Conservation (phyloP, 2,797 vertebrate species). For the Heliangelus exortis region DNA sequence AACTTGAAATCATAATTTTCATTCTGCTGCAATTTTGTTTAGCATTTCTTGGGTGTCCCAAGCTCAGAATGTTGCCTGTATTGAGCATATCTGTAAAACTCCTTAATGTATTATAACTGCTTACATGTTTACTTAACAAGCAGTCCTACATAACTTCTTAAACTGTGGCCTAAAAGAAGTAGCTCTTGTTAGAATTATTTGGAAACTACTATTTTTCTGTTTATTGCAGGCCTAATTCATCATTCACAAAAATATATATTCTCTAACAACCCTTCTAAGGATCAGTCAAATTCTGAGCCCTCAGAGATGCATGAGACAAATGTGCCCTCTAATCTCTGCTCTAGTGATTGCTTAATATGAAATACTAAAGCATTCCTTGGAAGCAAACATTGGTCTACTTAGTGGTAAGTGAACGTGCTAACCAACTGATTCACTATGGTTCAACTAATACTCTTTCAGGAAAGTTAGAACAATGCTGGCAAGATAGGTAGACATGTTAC, state of each 20-base stretch:
- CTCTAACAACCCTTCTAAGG: not conserved
- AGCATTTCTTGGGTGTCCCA: rapidly evolving
- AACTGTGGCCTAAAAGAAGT: not conserved
- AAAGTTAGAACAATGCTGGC: not conserved
- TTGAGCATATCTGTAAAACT: not conserved
- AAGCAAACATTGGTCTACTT: not conserved
- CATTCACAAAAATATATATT: not conserved
- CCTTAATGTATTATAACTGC: not conserved
- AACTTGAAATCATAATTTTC: not conserved
- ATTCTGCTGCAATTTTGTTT: not conserved
- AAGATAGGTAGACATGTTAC: not conserved
- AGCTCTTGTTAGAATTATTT: not conserved
- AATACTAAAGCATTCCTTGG: not conserved
- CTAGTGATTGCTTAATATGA: not conserved
- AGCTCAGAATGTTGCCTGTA: not conserved
- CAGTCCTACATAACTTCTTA: not conserved
- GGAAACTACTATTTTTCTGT: not conserved
- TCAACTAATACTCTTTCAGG: not conserved
- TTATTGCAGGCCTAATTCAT: not conserved
- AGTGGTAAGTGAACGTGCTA: not conserved
- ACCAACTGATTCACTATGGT: rapidly evolving
- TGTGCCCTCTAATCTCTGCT: not conserved
- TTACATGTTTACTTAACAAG: not conserved
- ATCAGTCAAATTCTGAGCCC: not conserved
- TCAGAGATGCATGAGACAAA: not conserved